Conservation (phyloP, 2,888 invertebrate species). For the Mythimna ferrago region DNA sequence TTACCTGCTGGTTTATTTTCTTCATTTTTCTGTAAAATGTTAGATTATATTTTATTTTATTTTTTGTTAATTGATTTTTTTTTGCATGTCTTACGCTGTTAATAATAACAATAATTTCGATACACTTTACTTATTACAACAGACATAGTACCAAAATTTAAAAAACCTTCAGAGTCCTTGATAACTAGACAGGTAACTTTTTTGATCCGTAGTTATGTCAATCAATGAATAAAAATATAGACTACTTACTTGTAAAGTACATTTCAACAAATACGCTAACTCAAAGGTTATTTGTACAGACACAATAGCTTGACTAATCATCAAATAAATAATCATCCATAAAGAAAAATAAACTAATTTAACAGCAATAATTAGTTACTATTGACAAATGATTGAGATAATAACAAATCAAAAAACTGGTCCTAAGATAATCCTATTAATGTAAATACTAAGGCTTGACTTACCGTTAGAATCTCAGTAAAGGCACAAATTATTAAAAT, state of each 20-base stretch:
- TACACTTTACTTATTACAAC: too few relatives aligned
- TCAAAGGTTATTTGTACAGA: too few relatives aligned
- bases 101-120: too few relatives aligned
- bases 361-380: too few relatives aligned
- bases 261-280: too few relatives aligned
- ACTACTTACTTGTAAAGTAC: too few relatives aligned
- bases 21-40: conserved; percentile 44
- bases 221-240: too few relatives aligned
- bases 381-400: too few relatives aligned
- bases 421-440: not conserved
- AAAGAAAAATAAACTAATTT: too few relatives aligned
- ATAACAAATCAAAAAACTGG: too few relatives aligned
- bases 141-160: not conserved
- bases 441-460: conserved; percentile 10
- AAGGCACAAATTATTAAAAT: conserved; percentile 51
- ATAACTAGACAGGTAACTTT: not conserved
- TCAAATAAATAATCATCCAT: not conserved
- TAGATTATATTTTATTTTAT: not conserved
- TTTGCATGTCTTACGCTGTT: not conserved
- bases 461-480: conserved; percentile 45
- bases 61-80: not conserved
- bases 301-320: too few relatives aligned
- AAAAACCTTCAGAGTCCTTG: not conserved
- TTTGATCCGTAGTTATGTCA: too few relatives aligned
- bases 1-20: not conserved